Conservation (phyloP, 2,888 invertebrate species). For the Coecobrya sp. region DNA sequence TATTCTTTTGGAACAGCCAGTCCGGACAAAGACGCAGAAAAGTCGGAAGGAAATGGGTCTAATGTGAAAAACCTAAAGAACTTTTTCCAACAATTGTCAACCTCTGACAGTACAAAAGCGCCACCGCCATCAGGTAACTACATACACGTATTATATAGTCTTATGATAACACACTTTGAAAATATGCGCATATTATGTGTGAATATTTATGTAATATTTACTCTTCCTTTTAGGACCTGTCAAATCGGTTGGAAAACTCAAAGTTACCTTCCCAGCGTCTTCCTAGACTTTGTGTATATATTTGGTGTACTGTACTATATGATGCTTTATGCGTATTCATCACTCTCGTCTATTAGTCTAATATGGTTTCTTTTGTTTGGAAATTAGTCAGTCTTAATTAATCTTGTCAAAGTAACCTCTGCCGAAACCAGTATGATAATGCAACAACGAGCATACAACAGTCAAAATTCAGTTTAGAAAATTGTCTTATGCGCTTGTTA, state of each 20-base stretch:
- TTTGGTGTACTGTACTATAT: background rate
- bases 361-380: background rate
- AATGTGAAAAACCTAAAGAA: conserved; percentile 79
- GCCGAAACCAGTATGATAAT: conserved; percentile 7
- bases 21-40: background rate
- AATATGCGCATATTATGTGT: background rate
- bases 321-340: background rate
- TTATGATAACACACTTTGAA: too few species aligned
- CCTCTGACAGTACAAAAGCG: conserved; percentile 36
- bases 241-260: conserved; percentile 68
- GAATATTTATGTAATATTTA: background rate
- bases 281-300: conserved; percentile 13
- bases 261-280: conserved; percentile 73
- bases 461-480: background rate
- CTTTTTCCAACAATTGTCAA: conserved; percentile 78
- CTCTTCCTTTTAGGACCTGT: conserved; percentile 33
- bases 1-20: conserved; percentile 69
- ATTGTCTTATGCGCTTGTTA: background rate
- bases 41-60: conserved; percentile 36
- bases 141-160: too few species aligned
- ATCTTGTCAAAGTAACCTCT: background rate
- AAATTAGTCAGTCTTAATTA: background rate
- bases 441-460: background rate
- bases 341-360: too few species aligned
- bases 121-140: conserved; percentile 70